Base-by-base conservation (phyloP, 64 coral and sea anemone species). In the Dendrophyllia cribrosa region DNA sequence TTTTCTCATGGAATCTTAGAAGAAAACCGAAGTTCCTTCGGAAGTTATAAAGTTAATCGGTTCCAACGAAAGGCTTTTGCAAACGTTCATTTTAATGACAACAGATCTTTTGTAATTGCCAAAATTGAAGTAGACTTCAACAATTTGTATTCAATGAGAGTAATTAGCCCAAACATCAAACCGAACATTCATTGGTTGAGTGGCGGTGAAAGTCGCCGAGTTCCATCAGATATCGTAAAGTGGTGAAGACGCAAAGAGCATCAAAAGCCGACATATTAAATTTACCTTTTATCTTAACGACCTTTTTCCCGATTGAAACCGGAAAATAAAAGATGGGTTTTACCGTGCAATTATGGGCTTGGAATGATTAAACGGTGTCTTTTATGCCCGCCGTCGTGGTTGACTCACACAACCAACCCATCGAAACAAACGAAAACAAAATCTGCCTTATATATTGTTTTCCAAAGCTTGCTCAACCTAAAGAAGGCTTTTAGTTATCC, bases 61-160 rank as follows among this genome's bases (percentile, higher is more conserved):
- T 17, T 21, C 11, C 3, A 13, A 51, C 46, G 7, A 48, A 17
- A 7, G 72, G 13, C 20, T 48, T 16, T 75, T 46, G n/a, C 14
- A 51, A 34, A 49, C 17, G 19, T 49, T 75, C 26, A 75, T n/a
- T 75, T 19, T 17, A 75, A 75, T 49, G 46, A 75, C 72, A 75
- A 51, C 72, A 75, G 43, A 17, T 75, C 43, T 75, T 56, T 56
- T 77, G 22, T 82, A 14, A 48, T 64, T 61, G 58, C 20, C 79
- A 82, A 82, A 20, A 60, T 23, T 64, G 11, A 82, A 82, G 43
- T 11, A 3, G 79, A 64, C 58, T 82, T 47, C 25, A 82, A 61
- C 59, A 82, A 82, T 82, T 82, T 82, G 21, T 20, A 45, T 22
- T 82, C 79, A 82, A 82, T 82, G 47, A 60, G 15, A 82, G 58